Conservation (phyloP, 2,888 invertebrate species). For the Heliconius ismenius region DNA sequence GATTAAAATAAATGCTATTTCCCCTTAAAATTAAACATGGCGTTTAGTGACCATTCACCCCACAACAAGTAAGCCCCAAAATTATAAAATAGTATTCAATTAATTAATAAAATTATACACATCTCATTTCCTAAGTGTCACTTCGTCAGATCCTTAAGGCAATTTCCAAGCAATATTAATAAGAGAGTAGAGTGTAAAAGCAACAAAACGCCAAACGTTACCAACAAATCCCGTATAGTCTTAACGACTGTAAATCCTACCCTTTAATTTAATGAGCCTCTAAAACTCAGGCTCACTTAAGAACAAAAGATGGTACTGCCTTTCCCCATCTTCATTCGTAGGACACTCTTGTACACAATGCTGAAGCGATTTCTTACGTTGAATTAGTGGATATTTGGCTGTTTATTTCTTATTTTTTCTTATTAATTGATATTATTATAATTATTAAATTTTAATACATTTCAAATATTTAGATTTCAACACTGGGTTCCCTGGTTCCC, state of each 20-base stretch:
- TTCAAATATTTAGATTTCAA: too few species aligned
- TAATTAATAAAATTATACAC: slow-evolving; percentile 23
- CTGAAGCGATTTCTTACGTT: slow-evolving; percentile 28
- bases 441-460: background rate
- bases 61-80: background rate
- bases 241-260: slow-evolving; percentile 68
- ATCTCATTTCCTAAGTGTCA: slow-evolving; percentile 9
- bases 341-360: slow-evolving; percentile 42
- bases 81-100: background rate
- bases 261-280: slow-evolving; percentile 75
- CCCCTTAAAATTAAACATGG: background rate
- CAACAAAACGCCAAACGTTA: slow-evolving; percentile 45
- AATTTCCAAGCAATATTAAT: slow-evolving; percentile 45
- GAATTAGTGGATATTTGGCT: background rate
- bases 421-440: background rate
- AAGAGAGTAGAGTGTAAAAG: slow-evolving; percentile 44
- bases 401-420: background rate
- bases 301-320: slow-evolving; percentile 68
- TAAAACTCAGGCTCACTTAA: slow-evolving; percentile 69
- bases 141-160: slow-evolving; percentile 30
- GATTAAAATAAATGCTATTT: background rate
- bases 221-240: slow-evolving; percentile 50
- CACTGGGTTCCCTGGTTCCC: too few species aligned
- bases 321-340: slow-evolving; percentile 61
- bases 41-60: background rate